A percentile compares a stretch with the other conserved stretches of the same genome.
Evolutionary conservation across 2,888 invertebrate genomes (phyloP).

Genomic region (Tenthredo mesomela): DNA sequence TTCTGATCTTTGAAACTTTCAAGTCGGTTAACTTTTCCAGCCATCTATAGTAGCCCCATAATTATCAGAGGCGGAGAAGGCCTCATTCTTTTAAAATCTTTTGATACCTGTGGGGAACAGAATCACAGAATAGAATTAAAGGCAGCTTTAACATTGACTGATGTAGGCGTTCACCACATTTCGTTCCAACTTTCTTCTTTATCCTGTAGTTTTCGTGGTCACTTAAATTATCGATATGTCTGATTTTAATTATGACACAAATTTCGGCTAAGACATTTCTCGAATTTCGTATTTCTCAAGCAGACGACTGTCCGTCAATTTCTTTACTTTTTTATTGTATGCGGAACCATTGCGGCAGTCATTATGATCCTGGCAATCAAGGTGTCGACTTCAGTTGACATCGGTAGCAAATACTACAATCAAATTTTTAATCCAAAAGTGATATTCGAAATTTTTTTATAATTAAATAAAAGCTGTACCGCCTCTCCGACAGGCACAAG

Average conservation of each 20-base stretch:
- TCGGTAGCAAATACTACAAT: background rate
- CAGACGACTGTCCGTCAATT: background rate
- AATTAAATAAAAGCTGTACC: background rate
- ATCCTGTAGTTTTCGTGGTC: background rate
- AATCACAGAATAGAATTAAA: conserved; percentile 23
- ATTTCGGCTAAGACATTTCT: background rate
- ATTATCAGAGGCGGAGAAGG: background rate
- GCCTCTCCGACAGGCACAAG: background rate
- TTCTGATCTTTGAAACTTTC: background rate
- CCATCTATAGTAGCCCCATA: background rate
- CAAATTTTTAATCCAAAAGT: background rate
- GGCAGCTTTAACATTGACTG: conserved; percentile 31
- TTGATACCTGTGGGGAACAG: background rate
- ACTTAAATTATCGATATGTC: background rate
- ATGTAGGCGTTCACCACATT: background rate
- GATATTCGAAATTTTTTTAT: background rate
- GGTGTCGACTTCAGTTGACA: background rate
- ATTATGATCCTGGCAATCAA: background rate
- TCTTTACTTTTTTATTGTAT: too few relatives aligned
- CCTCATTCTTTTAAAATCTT: background rate
- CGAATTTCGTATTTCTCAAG: background rate
- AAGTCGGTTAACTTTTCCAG: background rate
- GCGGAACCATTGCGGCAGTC: background rate
- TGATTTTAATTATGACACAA: background rate
- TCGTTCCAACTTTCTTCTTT: background rate